Base-by-base conservation (phyloP, 2,888 invertebrate species). In the Lobophora halterata region DNA sequence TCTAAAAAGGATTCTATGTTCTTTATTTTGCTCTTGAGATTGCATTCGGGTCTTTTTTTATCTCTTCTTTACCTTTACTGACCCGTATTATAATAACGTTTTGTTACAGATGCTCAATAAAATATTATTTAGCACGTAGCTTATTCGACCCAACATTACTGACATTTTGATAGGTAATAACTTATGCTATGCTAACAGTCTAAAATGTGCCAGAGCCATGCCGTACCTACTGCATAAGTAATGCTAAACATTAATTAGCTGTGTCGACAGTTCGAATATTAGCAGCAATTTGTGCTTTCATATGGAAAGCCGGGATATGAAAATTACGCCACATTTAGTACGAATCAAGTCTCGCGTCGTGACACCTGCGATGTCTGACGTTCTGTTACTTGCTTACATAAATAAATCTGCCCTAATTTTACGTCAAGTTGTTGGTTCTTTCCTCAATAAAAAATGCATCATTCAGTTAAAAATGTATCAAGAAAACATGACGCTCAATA, bases 251-350 rank as follows among this genome's bases (percentile, higher is more conserved):
- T 55, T 60, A 59, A 58, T 76, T 71, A 64, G 54, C 52, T 54
- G 49, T 54, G 61, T 53, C 54, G 52, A 49, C 53, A 48, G 52
- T 60, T 60, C 58, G 54, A 74, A 69, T 71, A 74, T 69, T 56
- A 62, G 58, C 59, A 35, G 48, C 56, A 55, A 64, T 52, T 51
- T 20, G 11, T 7, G 12, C 11, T 6, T 10, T 10, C 10, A 23
- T n/a, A 23, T 6, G 6, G 9, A 10, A n/a, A 10, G 23, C 5
- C 23, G 3, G 3, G 23, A 5, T 23, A 10, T 23, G 10, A 4
- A 23, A 20, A 9, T 9, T 7, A 23, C 10, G 23, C 9, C 10
- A 23, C 10, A 11, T 23, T 10, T 23, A 10, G 11, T 23, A 6
- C 9, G 10, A 6, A 23, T 23, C 11, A 6, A 6, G 11, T 6